phyloP scores from a whole-genome alignment of 2,888 invertebrate species.

The Vesta saturnalis region DNA sequence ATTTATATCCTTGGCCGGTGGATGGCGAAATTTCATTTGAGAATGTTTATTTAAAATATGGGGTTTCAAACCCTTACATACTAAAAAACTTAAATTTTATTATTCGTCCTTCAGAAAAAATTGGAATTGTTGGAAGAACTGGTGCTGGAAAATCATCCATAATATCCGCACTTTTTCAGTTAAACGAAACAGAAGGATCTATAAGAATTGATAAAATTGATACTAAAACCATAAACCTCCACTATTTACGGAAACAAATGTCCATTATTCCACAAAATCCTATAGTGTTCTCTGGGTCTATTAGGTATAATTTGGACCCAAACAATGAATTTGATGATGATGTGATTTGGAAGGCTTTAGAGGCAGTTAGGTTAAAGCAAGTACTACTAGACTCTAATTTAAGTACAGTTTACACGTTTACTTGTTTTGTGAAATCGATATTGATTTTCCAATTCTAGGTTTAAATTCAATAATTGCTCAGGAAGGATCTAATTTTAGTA shows the following conservation, averaged over 20 bases:
- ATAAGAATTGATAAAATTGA: constrained; percentile 67
- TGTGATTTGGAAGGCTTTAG: constrained; percentile 84
- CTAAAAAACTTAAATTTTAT: constrained; percentile 74
- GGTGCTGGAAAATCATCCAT: constrained; percentile 77
- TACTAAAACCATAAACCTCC: constrained; percentile 61
- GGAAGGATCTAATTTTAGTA: constrained; percentile 63
- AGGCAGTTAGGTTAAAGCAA: constrained; percentile 68
- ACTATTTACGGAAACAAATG: constrained; percentile 57
- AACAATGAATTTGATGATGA: constrained; percentile 78
- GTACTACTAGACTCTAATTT: constrained; percentile 70
- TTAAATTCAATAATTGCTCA: constrained; percentile 76
- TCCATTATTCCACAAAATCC: neutral
- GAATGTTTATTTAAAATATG: constrained; percentile 76
- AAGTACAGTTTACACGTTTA: constrained; percentile 61
- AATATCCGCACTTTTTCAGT: constrained; percentile 71
- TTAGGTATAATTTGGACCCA: neutral
- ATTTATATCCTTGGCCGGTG: constrained; percentile 78
- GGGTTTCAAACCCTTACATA: constrained; percentile 75
- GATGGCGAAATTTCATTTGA: constrained; percentile 74
- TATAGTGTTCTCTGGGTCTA: no score
- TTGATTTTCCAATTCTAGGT: constrained; percentile 59
- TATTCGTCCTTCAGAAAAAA: constrained; percentile 74
- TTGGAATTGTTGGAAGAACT: constrained; percentile 84
- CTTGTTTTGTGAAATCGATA: constrained; percentile 67
- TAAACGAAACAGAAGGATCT: constrained; percentile 64